A percentile compares a stretch with the other conserved stretches of the same genome.
phyloP scores from a whole-genome alignment of 2,888 invertebrate genomes.

The Coenonympha arcania region DNA sequence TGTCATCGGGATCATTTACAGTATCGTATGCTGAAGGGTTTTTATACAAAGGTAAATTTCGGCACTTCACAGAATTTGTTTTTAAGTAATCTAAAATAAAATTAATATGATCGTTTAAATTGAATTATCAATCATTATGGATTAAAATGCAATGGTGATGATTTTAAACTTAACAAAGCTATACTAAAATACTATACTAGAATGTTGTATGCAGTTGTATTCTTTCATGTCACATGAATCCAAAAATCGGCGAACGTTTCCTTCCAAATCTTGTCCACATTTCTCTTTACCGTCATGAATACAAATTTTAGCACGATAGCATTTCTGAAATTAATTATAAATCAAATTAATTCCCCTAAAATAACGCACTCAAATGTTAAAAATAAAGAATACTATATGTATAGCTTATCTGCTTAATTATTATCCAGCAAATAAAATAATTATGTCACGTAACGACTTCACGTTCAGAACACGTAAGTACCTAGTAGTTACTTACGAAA shows the following conservation, averaged over 20 bases:
- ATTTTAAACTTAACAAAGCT: conserved; percentile 24
- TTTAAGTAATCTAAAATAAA: conserved; percentile 22
- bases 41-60: conserved; percentile 33
- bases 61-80: conserved; percentile 29
- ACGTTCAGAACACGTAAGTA: background rate
- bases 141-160: too few species aligned
- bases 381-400: background rate
- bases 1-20: background rate
- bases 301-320: conserved; percentile 53
- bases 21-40: background rate
- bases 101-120: background rate
- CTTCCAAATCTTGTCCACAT: conserved; percentile 41
- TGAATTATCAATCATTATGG: background rate
- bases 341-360: background rate
- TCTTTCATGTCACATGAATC: conserved; percentile 59
- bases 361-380: background rate
- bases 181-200: conserved; percentile 35
- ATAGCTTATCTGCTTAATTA: conserved; percentile 3
- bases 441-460: background rate
- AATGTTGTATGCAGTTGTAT: conserved; percentile 48
- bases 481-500: too few species aligned
- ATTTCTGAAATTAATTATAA: conserved; percentile 35
- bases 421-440: background rate
- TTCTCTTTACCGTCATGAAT: conserved; percentile 45
- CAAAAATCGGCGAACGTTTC: conserved; percentile 42